Conservation (phyloP, 2,888 invertebrate genomes). For the Drosophila affinis region DNA sequence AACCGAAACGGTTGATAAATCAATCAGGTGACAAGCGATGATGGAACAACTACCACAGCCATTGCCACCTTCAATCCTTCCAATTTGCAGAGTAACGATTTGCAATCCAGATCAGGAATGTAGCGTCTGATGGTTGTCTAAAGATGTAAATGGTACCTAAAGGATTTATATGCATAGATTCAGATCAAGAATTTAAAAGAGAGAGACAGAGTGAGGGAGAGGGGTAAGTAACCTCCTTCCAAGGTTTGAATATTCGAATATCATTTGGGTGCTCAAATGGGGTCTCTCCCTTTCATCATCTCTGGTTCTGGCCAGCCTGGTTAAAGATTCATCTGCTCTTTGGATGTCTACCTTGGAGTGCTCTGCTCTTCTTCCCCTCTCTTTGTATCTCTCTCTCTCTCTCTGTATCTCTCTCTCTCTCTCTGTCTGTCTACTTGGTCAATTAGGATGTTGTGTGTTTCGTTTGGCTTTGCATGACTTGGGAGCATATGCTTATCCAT, state of each 20-base stretch:
- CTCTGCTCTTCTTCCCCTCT: not conserved
- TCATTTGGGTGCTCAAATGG: too few species aligned
- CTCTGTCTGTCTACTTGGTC: conserved; percentile 24
- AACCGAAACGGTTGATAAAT: conserved; percentile 27
- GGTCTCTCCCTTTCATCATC: too few species aligned
- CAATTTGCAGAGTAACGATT: not conserved
- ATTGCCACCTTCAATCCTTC: not conserved
- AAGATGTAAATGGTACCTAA: too few species aligned
- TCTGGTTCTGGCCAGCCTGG: not conserved
- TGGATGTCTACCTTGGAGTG: conserved; percentile 28
- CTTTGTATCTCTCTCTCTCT: not conserved
- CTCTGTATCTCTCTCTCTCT: not conserved
- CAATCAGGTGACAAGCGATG: conserved; percentile 27
- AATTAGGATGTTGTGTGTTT: conserved; percentile 64
- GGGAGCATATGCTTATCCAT: conserved; percentile 55
- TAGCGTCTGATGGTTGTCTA: not conserved
- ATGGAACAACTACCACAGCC: conserved; percentile 14
- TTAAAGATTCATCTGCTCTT: conserved; percentile 33
- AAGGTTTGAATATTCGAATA: not conserved
- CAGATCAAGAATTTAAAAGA: too few species aligned
- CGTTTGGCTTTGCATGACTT: conserved; percentile 72
- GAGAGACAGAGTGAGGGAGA: too few species aligned
- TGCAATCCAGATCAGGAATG: not conserved
- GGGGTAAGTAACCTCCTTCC: not conserved
- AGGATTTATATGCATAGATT: too few species aligned